phyloP scores from a whole-genome alignment of 2,888 invertebrate genomes.

The Torymus tubicola region DNA sequence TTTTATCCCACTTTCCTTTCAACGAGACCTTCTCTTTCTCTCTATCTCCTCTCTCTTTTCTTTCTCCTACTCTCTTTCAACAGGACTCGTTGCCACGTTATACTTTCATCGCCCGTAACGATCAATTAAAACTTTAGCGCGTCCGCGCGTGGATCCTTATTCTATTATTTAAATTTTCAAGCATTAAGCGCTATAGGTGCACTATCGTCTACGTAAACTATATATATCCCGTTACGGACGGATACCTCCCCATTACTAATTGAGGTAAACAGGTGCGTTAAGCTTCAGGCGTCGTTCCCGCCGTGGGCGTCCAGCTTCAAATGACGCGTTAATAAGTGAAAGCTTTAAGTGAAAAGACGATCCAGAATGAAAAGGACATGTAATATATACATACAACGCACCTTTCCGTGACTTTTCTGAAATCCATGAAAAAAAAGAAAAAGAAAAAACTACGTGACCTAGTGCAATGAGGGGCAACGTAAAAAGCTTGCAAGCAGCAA shows the following conservation, averaged over 20 bases:
- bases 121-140: conserved; percentile 40
- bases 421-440: too few species aligned
- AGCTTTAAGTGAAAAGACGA: too few species aligned
- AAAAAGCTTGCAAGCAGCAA: too few species aligned
- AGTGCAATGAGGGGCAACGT: too few species aligned
- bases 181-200: conserved; percentile 6
- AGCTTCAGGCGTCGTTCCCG: neutral
- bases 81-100: neutral
- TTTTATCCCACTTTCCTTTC: conserved; percentile 36
- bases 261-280: conserved; percentile 13
- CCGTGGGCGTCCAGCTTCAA: neutral
- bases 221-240: neutral
- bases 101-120: conserved; percentile 34
- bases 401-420: too few species aligned
- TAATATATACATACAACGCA: too few species aligned
- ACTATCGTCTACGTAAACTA: conserved; percentile 1
- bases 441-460: too few species aligned
- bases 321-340: neutral
- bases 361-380: too few species aligned
- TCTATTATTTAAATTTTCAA: conserved; percentile 44
- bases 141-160: conserved; percentile 21
- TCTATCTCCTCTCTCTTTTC: neutral
- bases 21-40: neutral
- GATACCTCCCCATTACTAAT: neutral
- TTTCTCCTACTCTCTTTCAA: neutral